Evolutionary conservation across 2,797 vertebrate genomes (phyloP), one percentile per base, ranked within the genome.

Genomic region (Bradypus variegatus): DNA sequence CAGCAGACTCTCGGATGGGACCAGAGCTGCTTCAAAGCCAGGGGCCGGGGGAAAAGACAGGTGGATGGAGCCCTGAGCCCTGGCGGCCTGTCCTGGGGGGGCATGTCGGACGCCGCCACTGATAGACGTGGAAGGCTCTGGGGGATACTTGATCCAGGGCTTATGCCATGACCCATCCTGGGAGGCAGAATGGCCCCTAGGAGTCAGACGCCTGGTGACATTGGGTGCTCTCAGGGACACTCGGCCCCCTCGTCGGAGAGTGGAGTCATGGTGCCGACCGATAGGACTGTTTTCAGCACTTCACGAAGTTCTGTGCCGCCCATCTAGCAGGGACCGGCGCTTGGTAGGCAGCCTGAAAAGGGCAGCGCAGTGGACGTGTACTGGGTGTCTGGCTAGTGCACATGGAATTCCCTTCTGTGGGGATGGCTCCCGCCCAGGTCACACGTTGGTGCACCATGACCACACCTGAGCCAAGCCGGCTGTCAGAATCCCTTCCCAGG

Each of bases 81-180:
- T 6, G 1, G n/a, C 23, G 0, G 15, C 38, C 10, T 5, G 2
- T 50, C 45, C 45, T 3, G 8, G 38, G 48, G 5, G 14, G 11
- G 33, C 31, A n/a, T 10, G 1, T 4, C 36, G 5, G 31, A 31
- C 41, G 0, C 31, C 62, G 82, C 25, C 60, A n/a, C 23, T 13
- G 9, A 55, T 3, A 21, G 58, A 36, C 60, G 25, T 3, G 5
- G 50, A 58, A 58, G 58, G 19, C 58, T 58, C 21, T 4, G 21
- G 21, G 6, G 16, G 58, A 80, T 64, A 27, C 60, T 76, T 14
- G 29, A 18, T 31, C 31, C 23, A 64, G 13, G 62, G 27, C 10
- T 64, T 15, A 15, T 25, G 13, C 14, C 62, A 64, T 64, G 65
- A 67, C 16, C n/a, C 65, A 8, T 21, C 8, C n/a, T 2, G 14